Base-by-base conservation (phyloP, 2,888 invertebrate species). In the Amphipoea lucens region DNA sequence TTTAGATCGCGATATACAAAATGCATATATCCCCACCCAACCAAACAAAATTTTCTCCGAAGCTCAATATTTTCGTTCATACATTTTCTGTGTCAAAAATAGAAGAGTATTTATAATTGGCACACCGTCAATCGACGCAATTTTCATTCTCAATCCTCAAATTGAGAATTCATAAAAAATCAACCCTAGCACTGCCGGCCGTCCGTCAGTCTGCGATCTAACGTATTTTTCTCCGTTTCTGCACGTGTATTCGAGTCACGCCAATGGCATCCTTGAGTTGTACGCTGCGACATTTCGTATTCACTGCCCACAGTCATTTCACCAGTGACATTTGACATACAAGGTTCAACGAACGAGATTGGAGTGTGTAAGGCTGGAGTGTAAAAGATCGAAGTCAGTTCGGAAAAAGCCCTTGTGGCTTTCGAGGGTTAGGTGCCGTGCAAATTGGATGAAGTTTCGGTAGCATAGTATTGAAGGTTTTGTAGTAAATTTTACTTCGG, bases 261-360 rank as follows among this genome's bases (percentile, higher is more conserved):
- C 91, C 94, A 94, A 93, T 94, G 94, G 92, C 95, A 93, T 90
- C 91, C 91, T 92, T 91, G 90, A 83, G 80, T 82, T 86, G 87
- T 84, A 87, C 83, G 84, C 88, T 66, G 68, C 77, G 80, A 81
- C 91, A 92, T 92, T 94, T 92, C 82, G 93, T 92, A 95, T 94
- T 92, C 94, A 92, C 89, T 88, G 86, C 90, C 86, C 86, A 87
- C 87, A 83, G 79, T 87, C 91, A 93, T 94, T 94, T 94, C 94
- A 92, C 92, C 92, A 92, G 88, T 92, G 92, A 91, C 92, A 90
- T 92, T 92, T 92, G 94, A 94, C 93, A 91, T 87, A 88, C 91
- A 91, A 92, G 91, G 90, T 91, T 92, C 90, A 90, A 88, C 85
- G 88, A 83, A 88, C 90, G 88, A 85, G 88, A 89, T 86, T 86